Base-by-base conservation (phyloP, 2,888 invertebrate genomes). In the Penaeus monodon region DNA sequence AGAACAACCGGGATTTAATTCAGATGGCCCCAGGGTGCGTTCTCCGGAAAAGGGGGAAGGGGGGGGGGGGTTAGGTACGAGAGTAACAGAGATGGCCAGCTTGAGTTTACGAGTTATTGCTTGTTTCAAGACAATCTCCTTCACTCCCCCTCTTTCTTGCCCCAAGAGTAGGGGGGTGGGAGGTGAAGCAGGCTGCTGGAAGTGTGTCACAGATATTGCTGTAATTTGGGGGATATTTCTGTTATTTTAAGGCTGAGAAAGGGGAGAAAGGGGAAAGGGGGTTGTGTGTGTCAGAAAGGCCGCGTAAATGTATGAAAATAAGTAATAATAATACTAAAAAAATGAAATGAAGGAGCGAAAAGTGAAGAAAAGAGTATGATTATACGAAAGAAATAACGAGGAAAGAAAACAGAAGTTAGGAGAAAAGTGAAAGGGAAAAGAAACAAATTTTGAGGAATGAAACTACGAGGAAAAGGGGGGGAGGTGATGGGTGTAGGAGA, bases 1-100 rank as follows among this genome's bases (percentile, higher is more conserved):
- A 84, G 68, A 84, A 79, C 68, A 84, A 68, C 78, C 84, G 65
- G 77, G 84, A 84, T 84, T 84, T 84, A 84, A 84, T 84, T 84
- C 84, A 77, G 68, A 84, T 84, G 57, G 57, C 78, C 24, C n/a
- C 44, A 78, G 22, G 22, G 79, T 14, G 24, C 20, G 33, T 79
- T 14, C 24, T 20, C 64, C 24, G 65, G 20, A 3, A 33, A 6
- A 24, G 6, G 64, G 29, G 78, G 29, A 24, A 27, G 65, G 27
- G 65, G 22, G 64, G 12, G 12, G 27, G 14, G 27, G 27, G 24
- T 14, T 29, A 29, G 29, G 70, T 29, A 70, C 29, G 70, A 70
- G 29, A 4, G 70, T 27, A 29, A 29, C 14, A 14, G 27, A 29
- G 70, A 29, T 17, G 57, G 70, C n/a, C 12, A 27, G 70, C 49